phyloP scores from a whole-genome alignment of 2,888 invertebrate species.

The Drosophila neotestacea region DNA sequence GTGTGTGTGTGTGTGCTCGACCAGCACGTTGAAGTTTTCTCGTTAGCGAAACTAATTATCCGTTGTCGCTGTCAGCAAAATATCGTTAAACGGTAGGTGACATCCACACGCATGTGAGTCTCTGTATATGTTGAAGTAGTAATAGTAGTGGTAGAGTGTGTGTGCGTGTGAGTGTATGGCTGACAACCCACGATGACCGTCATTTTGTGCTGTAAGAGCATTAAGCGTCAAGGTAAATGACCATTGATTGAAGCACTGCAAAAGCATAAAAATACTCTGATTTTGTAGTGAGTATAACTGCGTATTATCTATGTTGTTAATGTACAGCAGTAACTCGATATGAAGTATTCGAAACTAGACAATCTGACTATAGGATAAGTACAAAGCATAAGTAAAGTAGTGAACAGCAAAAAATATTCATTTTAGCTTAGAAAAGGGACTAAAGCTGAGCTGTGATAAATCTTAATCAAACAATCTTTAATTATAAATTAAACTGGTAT shows the following conservation, averaged over 20 bases:
- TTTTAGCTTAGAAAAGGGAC: no score
- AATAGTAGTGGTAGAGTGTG: background rate
- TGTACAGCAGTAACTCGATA: background rate
- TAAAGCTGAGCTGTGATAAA: no score
- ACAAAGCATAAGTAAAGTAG: no score
- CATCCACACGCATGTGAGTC: slow-evolving; percentile 54
- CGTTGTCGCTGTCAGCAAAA: slow-evolving; percentile 81
- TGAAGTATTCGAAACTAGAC: background rate
- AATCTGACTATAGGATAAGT: background rate
- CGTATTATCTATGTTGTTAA: background rate
- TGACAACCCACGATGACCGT: slow-evolving; percentile 31
- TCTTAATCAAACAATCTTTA: background rate
- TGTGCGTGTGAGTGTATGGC: background rate
- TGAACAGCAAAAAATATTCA: no score
- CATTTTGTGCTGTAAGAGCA: slow-evolving; percentile 29
- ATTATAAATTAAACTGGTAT: background rate
- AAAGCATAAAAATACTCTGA: slow-evolving; percentile 8
- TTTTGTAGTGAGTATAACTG: background rate
- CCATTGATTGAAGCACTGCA: slow-evolving; percentile 22
- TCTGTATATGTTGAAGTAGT: background rate
- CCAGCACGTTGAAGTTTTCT: slow-evolving; percentile 81
- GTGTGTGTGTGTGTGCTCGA: slow-evolving; percentile 28
- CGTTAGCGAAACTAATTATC: slow-evolving; percentile 83
- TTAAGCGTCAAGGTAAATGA: slow-evolving; percentile 30
- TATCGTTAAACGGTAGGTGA: slow-evolving; percentile 79